These are phyloP conservation scores for Anser cygnoides DNA, from an alignment of 2,113 vertebrate species.

Conservation along the genomic window DNA sequence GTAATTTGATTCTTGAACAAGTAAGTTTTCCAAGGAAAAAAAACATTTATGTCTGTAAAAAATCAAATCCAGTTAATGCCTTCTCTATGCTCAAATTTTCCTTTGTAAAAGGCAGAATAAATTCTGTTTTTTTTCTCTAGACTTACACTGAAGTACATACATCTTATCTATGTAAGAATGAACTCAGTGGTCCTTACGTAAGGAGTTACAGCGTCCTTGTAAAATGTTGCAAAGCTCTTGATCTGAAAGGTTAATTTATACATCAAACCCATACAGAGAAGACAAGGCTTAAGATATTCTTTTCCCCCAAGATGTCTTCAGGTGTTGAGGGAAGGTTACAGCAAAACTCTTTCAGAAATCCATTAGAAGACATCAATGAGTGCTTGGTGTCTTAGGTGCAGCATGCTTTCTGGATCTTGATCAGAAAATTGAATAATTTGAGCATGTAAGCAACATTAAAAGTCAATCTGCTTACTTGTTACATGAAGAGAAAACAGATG, in stretches of 20 bases:
- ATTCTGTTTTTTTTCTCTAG: background rate
- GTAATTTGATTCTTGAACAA: background rate
- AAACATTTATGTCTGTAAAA: background rate
- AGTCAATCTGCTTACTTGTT: slow-evolving; percentile 41
- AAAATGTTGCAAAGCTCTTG: background rate
- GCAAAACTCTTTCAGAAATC: background rate
- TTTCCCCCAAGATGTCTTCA: background rate
- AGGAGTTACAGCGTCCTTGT: background rate
- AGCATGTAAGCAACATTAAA: background rate
- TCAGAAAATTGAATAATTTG: slow-evolving; percentile 1
- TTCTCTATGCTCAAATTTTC: background rate
- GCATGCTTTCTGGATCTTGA: background rate
- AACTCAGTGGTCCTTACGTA: background rate
- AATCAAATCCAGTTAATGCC: background rate
- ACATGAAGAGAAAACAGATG: slow-evolving; percentile 51
- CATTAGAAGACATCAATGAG: background rate
- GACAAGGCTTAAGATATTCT: background rate
- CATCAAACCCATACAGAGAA: background rate
- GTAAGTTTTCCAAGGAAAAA: background rate
- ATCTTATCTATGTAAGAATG: background rate
- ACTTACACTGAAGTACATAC: background rate
- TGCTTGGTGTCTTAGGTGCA: background rate
- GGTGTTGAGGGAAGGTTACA: background rate
- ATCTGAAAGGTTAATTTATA: background rate
- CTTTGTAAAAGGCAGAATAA: background rate